These are phyloP conservation scores for Sinotaia quadrata DNA, from an alignment of 2,888 invertebrate genomes.

Conservation along the genomic window DNA sequence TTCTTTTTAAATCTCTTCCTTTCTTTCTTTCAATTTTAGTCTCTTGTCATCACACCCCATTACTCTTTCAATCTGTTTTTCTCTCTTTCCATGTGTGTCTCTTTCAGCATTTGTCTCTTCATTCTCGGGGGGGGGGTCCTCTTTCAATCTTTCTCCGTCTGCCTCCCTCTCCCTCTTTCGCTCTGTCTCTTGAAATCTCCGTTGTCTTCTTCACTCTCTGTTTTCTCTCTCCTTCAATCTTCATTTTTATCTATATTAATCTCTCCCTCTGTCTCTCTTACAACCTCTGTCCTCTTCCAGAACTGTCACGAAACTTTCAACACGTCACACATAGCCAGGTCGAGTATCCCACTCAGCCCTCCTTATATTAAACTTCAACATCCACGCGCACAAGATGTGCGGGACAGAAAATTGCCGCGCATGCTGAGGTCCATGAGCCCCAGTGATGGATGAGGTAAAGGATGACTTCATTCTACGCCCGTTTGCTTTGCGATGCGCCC, in stretches of 20 bases:
- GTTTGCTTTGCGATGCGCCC: too few relatives aligned
- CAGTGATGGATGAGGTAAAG: conserved; percentile 1
- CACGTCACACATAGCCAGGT: too few relatives aligned
- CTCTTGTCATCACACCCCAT: not conserved
- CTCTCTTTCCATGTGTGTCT: too few relatives aligned
- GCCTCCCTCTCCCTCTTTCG: not conserved
- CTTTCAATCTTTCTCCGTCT: not conserved
- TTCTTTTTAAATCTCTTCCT: not conserved
- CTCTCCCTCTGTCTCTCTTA: not conserved
- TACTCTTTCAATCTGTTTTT: too few relatives aligned
- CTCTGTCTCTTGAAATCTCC: not conserved
- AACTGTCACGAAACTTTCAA: not conserved
- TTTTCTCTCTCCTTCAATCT: not conserved
- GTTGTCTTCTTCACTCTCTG: too few relatives aligned
- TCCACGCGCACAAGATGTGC: not conserved
- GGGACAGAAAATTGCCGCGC: not conserved
- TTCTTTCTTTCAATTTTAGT: not conserved
- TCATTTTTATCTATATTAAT: not conserved
- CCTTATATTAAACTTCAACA: too few relatives aligned
- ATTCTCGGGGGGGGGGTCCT: not conserved
- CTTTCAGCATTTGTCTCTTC: not conserved
- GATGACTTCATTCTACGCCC: not conserved
- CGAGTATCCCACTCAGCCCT: too few relatives aligned
- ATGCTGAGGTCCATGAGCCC: not conserved
- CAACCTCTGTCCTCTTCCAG: not conserved